These are phyloP conservation scores for Clarias platycephalus DNA, from an alignment of 2,797 vertebrate genomes.

Conservation along the genomic window DNA sequence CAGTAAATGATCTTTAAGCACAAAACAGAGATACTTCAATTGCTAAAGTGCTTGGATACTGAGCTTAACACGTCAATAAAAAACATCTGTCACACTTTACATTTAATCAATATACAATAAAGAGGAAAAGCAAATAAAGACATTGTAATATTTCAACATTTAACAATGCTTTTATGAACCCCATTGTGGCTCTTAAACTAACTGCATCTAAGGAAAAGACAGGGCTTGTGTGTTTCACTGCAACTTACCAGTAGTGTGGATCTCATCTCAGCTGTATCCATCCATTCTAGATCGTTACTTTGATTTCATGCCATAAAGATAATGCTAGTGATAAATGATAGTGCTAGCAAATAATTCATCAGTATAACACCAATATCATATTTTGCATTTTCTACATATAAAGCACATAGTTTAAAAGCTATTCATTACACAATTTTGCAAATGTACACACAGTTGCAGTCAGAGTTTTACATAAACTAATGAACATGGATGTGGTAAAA, in stretches of 20 bases:
- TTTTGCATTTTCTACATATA: not conserved
- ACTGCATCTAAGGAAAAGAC: not conserved
- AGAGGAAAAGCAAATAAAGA: not conserved
- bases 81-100: not conserved
- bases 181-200: not conserved
- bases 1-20: conserved; percentile 29
- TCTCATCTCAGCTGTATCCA: not conserved
- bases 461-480: too few species aligned
- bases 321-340: not conserved
- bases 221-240: not conserved
- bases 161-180: not conserved
- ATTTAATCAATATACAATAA: not conserved
- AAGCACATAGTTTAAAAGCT: not conserved
- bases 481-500: too few species aligned
- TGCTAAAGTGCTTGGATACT: not conserved
- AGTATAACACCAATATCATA: not conserved
- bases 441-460: too few species aligned
- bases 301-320: not conserved
- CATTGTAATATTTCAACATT: not conserved
- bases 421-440: too few species aligned
- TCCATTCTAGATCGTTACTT: not conserved
- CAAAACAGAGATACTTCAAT: not conserved
- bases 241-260: not conserved
- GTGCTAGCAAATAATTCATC: not conserved
- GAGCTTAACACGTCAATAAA: not conserved